These are phyloP conservation scores for Lates calcarifer DNA, from an alignment of 2,113 vertebrate species.

Conservation along the genomic window DNA sequence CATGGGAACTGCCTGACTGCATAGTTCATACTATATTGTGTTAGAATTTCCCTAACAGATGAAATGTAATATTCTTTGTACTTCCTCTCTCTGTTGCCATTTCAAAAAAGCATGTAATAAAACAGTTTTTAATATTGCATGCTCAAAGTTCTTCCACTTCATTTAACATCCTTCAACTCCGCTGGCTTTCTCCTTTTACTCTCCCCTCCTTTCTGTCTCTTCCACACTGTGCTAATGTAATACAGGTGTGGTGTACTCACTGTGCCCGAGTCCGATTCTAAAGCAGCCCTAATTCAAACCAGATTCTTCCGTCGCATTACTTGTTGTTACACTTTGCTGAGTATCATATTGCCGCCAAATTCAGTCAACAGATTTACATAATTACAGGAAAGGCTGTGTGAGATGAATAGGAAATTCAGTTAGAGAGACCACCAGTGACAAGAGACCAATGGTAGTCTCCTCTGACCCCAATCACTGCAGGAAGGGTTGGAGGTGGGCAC, in stretches of 20 bases:
- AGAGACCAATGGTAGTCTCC: slow-evolving; percentile 67
- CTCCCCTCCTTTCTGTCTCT: slow-evolving; percentile 45
- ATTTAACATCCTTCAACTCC: slow-evolving; percentile 66
- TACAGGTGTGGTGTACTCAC: slow-evolving; percentile 76
- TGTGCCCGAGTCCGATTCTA: slow-evolving; percentile 52
- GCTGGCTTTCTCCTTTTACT: slow-evolving; percentile 20
- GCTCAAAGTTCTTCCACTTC: slow-evolving; percentile 59
- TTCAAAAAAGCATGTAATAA: slow-evolving; percentile 71
- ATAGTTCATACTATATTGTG: slow-evolving; percentile 10
- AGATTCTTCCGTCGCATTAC: slow-evolving; percentile 75
- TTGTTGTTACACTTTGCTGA: slow-evolving; percentile 76
- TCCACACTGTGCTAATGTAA: slow-evolving; percentile 76
- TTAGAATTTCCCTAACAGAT: slow-evolving; percentile 33
- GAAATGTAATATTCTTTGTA: slow-evolving; percentile 60
- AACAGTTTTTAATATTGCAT: slow-evolving; percentile 58
- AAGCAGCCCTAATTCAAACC: slow-evolving; percentile 76
- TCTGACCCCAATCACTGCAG: slow-evolving; percentile 60
- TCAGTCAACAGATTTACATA: slow-evolving; percentile 85
- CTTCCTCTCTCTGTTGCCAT: slow-evolving; percentile 52
- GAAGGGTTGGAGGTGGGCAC: slow-evolving; percentile 31
- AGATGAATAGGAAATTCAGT: slow-evolving; percentile 84
- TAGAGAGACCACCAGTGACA: slow-evolving; percentile 78
- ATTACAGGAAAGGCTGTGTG: slow-evolving; percentile 76
- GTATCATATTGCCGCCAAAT: slow-evolving; percentile 80
- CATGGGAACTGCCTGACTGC: slow-evolving; percentile 38